Base-by-base conservation (phyloP, 2,113 vertebrate genomes). In the Spheniscus mendiculus region DNA sequence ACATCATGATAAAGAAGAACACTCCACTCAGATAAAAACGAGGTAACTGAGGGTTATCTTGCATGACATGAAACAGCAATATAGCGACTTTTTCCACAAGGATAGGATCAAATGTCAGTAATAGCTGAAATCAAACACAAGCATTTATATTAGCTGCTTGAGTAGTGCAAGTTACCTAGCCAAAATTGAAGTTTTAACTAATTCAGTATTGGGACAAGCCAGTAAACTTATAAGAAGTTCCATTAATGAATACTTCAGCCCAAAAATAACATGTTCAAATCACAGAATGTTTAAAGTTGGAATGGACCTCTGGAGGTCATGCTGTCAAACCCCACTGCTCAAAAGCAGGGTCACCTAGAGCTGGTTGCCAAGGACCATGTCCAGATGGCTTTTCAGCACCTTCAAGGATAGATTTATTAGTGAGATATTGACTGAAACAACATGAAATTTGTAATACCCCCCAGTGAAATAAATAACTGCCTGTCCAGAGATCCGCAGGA, bases 1-100 rank as follows among this genome's bases (percentile, higher is more conserved):
- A 99, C 99, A 99, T 99, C 99, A 99, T 99, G 97, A 99, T 99
- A 97, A 99, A 99, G 98, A 99, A 99, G 98, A 99, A 99, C 7
- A 99, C 98, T 71, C 99, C 99, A 22, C 98, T 99, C 95, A 99
- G 98, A 97, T 99, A 99, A 92, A 99, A 99, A 29, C 99, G 99
- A 98, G 99, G 99, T 97, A 99, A 98, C 96, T 99, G 99, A 22
- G 99, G 99, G 97, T 99, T 99, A 97, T 99, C 99, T 97, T 99
- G 99, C 99, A 99, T 99, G 97, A 99, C 98, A 94, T 99, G 97
- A 91, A 99, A 98, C 77, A 99, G 95, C 86, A 99, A 93, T 81
- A 99, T 99, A 90, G 99, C 99, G 0, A 99, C 99, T 95, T 99
- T 99, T 96, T 99, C 99, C 97, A 99, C 99, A 97, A 99, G 98